Conservation (phyloP, 2,797 vertebrate genomes). For the Betta splendens region DNA sequence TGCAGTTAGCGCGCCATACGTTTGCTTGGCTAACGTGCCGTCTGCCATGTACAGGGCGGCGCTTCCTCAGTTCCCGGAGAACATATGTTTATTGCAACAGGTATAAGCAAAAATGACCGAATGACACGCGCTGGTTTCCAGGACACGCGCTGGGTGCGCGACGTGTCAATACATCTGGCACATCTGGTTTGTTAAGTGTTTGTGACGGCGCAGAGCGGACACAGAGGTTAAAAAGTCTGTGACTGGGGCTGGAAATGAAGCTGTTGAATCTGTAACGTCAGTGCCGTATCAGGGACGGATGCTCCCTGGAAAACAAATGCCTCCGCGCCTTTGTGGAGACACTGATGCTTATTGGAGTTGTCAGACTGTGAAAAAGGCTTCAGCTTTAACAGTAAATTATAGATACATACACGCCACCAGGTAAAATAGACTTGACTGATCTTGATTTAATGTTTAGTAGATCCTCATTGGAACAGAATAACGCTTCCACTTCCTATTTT, state of each 20-base stretch:
- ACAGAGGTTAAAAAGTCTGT: background rate
- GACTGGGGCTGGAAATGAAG: background rate
- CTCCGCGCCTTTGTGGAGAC: constrained; percentile 19
- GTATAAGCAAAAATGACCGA: constrained; percentile 33
- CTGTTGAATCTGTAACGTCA: constrained; percentile 9
- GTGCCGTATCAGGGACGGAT: constrained; percentile 16
- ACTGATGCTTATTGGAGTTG: constrained; percentile 18
- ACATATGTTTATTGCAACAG: constrained; percentile 63
- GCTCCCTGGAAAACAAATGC: constrained; percentile 10
- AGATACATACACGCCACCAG: too few species aligned
- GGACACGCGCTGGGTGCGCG: too few species aligned
- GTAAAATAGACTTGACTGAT: too few species aligned
- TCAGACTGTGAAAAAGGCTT: constrained; percentile 4
- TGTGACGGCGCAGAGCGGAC: constrained; percentile 2
- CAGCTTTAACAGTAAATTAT: background rate
- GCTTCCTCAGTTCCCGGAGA: background rate
- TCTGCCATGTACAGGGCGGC: constrained; percentile 35
- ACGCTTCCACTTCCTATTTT: too few species aligned
- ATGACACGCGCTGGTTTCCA: background rate
- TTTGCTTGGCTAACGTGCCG: constrained; percentile 11
- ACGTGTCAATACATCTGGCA: background rate
- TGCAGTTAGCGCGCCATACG: background rate
- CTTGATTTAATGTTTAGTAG: too few species aligned
- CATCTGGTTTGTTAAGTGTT: constrained; percentile 1
- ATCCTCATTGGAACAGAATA: too few species aligned